A percentile compares a stretch with the other conserved stretches of the same genome.
These are phyloP conservation scores for Actinostola sp. DNA, from an alignment of 92 coral and sea anemone species.

Conservation along the genomic window DNA sequence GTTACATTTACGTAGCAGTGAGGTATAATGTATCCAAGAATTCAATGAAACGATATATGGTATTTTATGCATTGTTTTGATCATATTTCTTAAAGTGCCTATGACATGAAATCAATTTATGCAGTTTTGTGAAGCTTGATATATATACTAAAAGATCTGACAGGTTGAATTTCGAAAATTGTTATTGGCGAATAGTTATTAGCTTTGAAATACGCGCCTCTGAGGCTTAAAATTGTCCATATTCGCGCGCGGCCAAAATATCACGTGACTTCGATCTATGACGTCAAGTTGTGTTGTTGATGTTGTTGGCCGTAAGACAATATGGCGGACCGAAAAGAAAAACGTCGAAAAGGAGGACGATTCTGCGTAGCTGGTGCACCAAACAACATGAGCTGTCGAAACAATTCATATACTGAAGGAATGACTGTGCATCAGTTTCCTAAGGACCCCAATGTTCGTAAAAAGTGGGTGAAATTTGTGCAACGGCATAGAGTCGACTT, in stretches of 20 bases:
- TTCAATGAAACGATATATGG: no score
- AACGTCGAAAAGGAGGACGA: constrained; percentile 42
- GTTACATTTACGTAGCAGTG: no score
- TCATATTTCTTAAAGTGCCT: no score
- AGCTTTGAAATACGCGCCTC: no score
- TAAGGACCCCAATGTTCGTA: constrained; percentile 3
- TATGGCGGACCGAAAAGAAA: neutral
- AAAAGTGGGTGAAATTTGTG: constrained; percentile 44
- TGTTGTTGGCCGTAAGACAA: neutral
- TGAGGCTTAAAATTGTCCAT: neutral
- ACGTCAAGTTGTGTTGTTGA: constrained; percentile 21
- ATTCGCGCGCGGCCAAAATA: constrained; percentile 27
- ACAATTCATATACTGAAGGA: constrained; percentile 21
- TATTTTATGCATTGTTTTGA: no score
- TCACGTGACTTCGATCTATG: constrained; percentile 23
- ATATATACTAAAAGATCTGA: no score
- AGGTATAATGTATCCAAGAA: no score
- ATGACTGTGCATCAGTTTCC: constrained; percentile 52
- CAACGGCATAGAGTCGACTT: constrained; percentile 48
- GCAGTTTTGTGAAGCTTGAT: no score
- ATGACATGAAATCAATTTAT: no score
- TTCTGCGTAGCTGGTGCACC: constrained; percentile 70
- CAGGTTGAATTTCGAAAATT: no score
- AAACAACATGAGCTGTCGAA: constrained; percentile 49
- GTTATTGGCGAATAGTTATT: no score